phyloP scores from a whole-genome alignment of 2,113 vertebrate species.

The Plestiodon gilberti region DNA sequence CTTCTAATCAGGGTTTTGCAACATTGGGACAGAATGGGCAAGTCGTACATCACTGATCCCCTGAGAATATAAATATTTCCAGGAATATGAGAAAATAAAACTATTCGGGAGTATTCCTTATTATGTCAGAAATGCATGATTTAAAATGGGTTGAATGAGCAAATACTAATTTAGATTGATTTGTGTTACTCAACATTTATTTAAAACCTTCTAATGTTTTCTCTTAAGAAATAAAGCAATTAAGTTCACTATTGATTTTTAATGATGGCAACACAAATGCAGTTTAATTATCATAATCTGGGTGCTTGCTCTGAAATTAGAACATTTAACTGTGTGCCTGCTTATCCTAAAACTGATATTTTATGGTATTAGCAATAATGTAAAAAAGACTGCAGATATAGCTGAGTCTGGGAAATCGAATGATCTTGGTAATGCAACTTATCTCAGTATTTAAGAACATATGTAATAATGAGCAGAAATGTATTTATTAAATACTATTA shows the following conservation, averaged over 20 bases:
- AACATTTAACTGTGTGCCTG: slow-evolving; percentile 35
- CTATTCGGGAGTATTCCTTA: background rate
- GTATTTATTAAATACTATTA: background rate
- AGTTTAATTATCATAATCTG: slow-evolving; percentile 54
- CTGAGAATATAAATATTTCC: fast-evolving
- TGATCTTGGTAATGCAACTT: background rate
- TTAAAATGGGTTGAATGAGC: slow-evolving; percentile 38
- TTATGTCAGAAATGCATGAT: background rate
- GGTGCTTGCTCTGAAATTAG: slow-evolving; percentile 39
- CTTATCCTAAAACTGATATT: background rate
- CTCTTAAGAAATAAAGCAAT: slow-evolving; percentile 70
- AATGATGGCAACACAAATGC: slow-evolving; percentile 52
- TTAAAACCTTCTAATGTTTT: slow-evolving; percentile 58
- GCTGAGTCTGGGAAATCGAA: slow-evolving; percentile 1
- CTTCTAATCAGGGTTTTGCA: background rate
- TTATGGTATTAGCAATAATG: slow-evolving; percentile 19
- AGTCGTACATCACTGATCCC: fast-evolving
- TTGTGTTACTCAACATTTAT: slow-evolving; percentile 59
- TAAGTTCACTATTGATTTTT: slow-evolving; percentile 66
- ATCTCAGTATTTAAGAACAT: slow-evolving; percentile 30
- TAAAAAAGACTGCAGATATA: slow-evolving; percentile 9
- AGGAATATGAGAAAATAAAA: background rate
- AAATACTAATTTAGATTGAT: slow-evolving; percentile 66
- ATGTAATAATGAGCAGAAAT: background rate
- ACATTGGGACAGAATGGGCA: background rate